Evolutionary conservation across 2,113 vertebrate genomes (phyloP), one percentile per base, ranked within the genome.

Genomic region (Paramisgurnus dabryanus): DNA sequence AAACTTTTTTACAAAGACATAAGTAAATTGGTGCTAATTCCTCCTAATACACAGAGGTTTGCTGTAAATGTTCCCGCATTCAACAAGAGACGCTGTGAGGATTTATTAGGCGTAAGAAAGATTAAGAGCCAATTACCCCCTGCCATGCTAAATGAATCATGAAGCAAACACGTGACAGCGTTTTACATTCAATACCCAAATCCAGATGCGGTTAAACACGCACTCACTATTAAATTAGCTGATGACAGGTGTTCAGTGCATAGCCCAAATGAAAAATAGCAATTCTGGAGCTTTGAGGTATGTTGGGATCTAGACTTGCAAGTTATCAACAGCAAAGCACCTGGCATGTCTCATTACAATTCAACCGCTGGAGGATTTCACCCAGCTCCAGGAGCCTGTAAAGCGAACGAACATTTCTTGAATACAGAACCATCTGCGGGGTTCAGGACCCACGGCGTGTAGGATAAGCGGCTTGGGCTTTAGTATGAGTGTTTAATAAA

Each of bases 271-370:
- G 34, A 0, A 17, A 55, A 77, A 55, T 55, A 66, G 18, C 63
- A 9, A 45, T 77, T 53, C 27, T 76, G 63, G 7, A 55, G 61
- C 10, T 65, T 66, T 55, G 17, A 66, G 74, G 74, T 66, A 34
- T 55, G 17, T 49, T 64, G 22, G 72, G 72, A 58, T 64, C 58
- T 27, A 75, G 49, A 77, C 61, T 66, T 66, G 60, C 9, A 47
- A 76, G 63, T 76, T 76, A 76, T 76, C 74, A 76, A 76, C 47
- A 11, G 47, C 74, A 53, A 41, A 76, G 74, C 74, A 76, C 74
- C 74, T 76, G 60, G 74, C 63, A 76, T 53, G 74, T 66, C 74
- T 76, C 61, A 66, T 76, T 76, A 66, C 74, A 77, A 66, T 41
- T 53, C 63, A 66, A 55, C 45, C 63, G 66, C 47, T 41, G 47